Percentiles rank a stretch among this genome's conserved stretches.
Conservation (phyloP, 2,113 vertebrate species). For the Haliaeetus leucogaster region DNA sequence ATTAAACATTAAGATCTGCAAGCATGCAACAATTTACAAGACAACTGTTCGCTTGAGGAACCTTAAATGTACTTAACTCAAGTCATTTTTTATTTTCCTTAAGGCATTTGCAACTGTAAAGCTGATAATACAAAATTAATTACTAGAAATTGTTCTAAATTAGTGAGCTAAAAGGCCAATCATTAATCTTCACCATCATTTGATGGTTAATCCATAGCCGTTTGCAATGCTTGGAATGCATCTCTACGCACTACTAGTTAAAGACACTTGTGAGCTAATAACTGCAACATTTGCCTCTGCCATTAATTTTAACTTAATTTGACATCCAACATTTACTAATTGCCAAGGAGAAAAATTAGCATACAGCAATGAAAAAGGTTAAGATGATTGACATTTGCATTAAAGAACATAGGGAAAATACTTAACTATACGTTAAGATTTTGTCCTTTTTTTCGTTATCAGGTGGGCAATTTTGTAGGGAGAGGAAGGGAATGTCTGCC, state of each 20-base stretch:
- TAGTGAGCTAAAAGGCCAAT: slow-evolving; percentile 88
- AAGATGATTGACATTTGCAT: slow-evolving; percentile 31
- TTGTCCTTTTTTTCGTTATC: neutral
- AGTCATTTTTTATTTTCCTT: slow-evolving; percentile 73
- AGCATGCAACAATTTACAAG: neutral
- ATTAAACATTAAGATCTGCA: neutral
- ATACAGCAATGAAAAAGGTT: slow-evolving; percentile 21
- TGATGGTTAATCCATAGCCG: slow-evolving; percentile 95
- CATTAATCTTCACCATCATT: slow-evolving; percentile 91
- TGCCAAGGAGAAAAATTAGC: slow-evolving; percentile 68
- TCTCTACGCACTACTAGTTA: slow-evolving; percentile 76
- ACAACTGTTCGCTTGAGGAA: slow-evolving; percentile 23
- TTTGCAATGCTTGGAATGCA: slow-evolving; percentile 78
- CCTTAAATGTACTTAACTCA: neutral
- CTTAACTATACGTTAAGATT: neutral
- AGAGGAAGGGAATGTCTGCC: neutral
- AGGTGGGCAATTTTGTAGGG: neutral
- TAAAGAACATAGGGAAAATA: neutral
- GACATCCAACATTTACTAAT: slow-evolving; percentile 81
- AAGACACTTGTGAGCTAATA: slow-evolving; percentile 71
- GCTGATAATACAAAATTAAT: slow-evolving; percentile 96
- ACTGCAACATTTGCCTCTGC: slow-evolving; percentile 72
- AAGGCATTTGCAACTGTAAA: slow-evolving; percentile 80
- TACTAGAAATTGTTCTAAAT: slow-evolving; percentile 97
- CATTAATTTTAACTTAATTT: slow-evolving; percentile 85